Conservation (phyloP, 92 coral and sea anemone genomes). For the Epizoanthus ramosus region DNA sequence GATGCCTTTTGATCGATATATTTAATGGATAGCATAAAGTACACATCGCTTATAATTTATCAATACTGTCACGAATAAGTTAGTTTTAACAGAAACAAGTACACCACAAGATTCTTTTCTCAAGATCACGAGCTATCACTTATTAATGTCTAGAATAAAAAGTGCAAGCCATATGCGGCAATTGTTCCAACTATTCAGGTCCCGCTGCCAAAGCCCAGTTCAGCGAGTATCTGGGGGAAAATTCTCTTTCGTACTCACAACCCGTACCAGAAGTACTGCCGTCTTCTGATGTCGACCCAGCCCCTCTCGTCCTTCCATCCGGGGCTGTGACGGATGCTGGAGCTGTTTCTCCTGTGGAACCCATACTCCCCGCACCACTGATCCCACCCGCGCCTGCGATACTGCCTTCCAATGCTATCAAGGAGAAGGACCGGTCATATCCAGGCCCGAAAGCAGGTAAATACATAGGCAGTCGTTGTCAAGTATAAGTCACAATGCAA, state of each 20-base stretch:
- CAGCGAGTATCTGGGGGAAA: not conserved
- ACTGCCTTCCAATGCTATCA: slow-evolving; percentile 71
- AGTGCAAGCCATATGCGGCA: not conserved
- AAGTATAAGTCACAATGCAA: too few species aligned
- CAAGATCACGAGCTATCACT: not conserved
- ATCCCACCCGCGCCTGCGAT: slow-evolving; percentile 85
- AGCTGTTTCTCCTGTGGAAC: slow-evolving; percentile 63
- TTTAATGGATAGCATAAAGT: not conserved
- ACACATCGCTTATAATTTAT: too few species aligned
- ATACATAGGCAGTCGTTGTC: too few species aligned
- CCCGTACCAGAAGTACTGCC: slow-evolving; percentile 39
- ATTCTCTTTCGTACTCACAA: not conserved
- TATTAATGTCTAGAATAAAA: not conserved
- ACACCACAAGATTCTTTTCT: too few species aligned
- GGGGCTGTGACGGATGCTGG: slow-evolving; percentile 63
- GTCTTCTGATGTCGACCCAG: slow-evolving; percentile 54
- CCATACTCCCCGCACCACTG: slow-evolving; percentile 74
- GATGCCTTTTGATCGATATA: not conserved
- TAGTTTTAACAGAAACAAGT: too few species aligned
- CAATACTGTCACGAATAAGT: too few species aligned
- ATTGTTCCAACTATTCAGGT: not conserved
- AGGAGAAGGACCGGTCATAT: slow-evolving; percentile 70
- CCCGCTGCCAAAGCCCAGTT: not conserved
- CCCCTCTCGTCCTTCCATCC: slow-evolving; percentile 75
- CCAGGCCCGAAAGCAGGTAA: slow-evolving; percentile 47